Evolutionary conservation across 2,797 vertebrate genomes (phyloP).

Genomic region (Neosalanx taihuensis): DNA sequence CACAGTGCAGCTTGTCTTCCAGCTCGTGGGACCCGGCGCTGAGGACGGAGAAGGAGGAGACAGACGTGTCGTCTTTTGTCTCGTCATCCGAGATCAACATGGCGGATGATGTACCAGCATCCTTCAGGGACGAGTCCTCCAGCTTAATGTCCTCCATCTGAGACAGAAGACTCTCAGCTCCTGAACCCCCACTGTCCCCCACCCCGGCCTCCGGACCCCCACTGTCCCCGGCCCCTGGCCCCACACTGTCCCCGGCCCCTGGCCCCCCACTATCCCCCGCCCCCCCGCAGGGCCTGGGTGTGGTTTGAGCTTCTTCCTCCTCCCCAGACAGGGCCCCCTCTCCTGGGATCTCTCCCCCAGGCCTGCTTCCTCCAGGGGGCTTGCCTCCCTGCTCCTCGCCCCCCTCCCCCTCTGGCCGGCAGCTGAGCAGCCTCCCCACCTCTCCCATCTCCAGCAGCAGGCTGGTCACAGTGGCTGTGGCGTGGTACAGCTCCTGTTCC

Average conservation of each 20-base stretch:
- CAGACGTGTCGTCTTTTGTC: slow-evolving; percentile 93
- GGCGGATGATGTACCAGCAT: slow-evolving; percentile 82
- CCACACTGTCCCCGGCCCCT: too few relatives aligned
- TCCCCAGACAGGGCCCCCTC: slow-evolving; percentile 54
- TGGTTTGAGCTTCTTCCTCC: slow-evolving; percentile 33
- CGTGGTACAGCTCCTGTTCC: slow-evolving; percentile 95
- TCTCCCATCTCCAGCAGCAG: slow-evolving; percentile 95
- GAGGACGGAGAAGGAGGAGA: slow-evolving; percentile 97
- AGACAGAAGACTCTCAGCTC: slow-evolving; percentile 45
- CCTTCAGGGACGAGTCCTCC: slow-evolving; percentile 90
- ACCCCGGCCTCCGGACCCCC: neutral
- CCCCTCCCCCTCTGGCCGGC: slow-evolving; percentile 58
- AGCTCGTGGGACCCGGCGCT: slow-evolving; percentile 92
- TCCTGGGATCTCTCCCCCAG: slow-evolving; percentile 23
- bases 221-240: slow-evolving; percentile 8
- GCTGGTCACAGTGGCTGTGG: slow-evolving; percentile 93
- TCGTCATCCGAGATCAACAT: slow-evolving; percentile 95
- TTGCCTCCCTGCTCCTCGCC: slow-evolving; percentile 37
- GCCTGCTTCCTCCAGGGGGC: slow-evolving; percentile 29
- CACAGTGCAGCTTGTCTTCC: slow-evolving; percentile 94
- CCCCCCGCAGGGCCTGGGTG: slow-evolving; percentile 15
- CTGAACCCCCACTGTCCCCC: slow-evolving; percentile 8
- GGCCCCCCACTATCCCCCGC: too few relatives aligned
- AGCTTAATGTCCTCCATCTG: slow-evolving; percentile 93
- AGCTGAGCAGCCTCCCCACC: slow-evolving; percentile 87